Conservation (phyloP, 2,113 vertebrate genomes). For the Notothenia coriiceps region DNA sequence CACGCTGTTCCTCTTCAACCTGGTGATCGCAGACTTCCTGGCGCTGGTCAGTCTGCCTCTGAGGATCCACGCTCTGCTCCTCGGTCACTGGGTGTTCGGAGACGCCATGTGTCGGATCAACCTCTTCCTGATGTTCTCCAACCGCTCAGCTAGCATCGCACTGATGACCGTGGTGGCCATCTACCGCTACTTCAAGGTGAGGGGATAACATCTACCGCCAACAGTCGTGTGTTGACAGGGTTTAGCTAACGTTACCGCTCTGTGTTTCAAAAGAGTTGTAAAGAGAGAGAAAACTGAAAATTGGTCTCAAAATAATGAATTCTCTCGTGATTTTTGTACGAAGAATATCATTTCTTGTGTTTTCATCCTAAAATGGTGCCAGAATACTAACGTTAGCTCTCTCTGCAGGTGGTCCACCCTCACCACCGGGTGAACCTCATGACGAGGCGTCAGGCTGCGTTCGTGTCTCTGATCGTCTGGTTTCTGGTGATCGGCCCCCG, state of each 20-base stretch:
- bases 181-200: slow-evolving; percentile 85
- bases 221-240: no score
- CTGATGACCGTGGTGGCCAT: slow-evolving; percentile 81
- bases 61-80: slow-evolving; percentile 76
- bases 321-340: no score
- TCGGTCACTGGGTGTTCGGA: slow-evolving; percentile 79
- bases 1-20: slow-evolving; percentile 81
- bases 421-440: slow-evolving; percentile 76
- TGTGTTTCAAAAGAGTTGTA: no score
- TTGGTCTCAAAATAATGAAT: no score
- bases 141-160: slow-evolving; percentile 81
- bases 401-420: slow-evolving; percentile 77
- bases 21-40: slow-evolving; percentile 83
- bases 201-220: no score
- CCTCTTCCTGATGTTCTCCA: slow-evolving; percentile 83
- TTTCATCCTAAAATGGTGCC: no score
- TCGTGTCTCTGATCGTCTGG: slow-evolving; percentile 66
- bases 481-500: slow-evolving; percentile 71
- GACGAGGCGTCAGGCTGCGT: slow-evolving; percentile 50
- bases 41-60: slow-evolving; percentile 81
- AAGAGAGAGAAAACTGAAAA: no score
- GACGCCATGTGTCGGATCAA: slow-evolving; percentile 74
- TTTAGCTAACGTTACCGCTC: no score
- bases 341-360: no score
- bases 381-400: neutral